phyloP scores from a whole-genome alignment of 1,140 invertebrate genomes.

The Ostrea denselamellosa region DNA sequence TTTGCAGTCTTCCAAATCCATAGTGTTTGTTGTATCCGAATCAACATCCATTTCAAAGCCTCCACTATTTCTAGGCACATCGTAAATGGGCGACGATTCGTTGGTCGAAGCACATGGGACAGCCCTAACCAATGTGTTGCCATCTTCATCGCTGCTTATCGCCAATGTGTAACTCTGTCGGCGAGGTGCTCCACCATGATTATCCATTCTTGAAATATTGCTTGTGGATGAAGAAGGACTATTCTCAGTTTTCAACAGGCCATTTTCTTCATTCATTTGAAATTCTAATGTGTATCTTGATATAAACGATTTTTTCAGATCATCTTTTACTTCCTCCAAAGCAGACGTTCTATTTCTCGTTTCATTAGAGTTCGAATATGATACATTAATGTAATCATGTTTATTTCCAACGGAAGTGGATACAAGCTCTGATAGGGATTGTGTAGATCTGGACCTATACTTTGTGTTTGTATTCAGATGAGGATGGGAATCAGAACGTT shows the following conservation, averaged over 20 bases:
- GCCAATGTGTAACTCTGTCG: constrained; percentile 36
- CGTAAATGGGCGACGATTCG: neutral
- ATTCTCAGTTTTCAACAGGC: neutral
- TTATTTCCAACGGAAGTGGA: neutral
- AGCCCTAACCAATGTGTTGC: neutral
- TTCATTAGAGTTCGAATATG: neutral
- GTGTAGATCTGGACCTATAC: neutral
- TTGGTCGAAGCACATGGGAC: neutral
- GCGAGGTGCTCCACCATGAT: neutral
- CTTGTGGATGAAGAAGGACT: constrained; percentile 18
- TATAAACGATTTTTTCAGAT: neutral
- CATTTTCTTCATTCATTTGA: neutral
- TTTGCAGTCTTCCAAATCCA: neutral
- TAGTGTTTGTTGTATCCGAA: neutral
- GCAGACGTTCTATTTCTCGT: neutral
- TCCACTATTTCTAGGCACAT: neutral
- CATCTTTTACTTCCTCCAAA: neutral
- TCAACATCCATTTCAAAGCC: neutral
- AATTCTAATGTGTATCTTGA: constrained; percentile 25
- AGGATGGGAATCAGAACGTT: neutral
- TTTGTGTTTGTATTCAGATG: neutral
- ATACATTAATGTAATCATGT: constrained; percentile 32
- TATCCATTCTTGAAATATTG: neutral
- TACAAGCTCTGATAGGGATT: neutral
- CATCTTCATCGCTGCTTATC: constrained; percentile 36